phyloP scores from a whole-genome alignment of 2,113 vertebrate genomes.

The Neodon shergylaensis region DNA sequence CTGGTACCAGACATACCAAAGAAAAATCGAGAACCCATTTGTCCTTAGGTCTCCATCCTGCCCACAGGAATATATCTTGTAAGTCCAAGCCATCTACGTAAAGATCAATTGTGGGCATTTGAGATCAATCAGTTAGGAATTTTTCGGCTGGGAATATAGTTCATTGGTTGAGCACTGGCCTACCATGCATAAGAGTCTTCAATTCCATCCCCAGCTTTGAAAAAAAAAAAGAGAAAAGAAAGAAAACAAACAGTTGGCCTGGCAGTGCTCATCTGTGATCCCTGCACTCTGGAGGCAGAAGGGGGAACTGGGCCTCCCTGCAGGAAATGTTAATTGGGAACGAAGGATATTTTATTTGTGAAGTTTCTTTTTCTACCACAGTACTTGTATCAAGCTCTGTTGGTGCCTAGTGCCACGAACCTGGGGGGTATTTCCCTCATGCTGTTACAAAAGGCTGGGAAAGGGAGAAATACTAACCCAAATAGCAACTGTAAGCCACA shows the following conservation, averaged over 20 bases:
- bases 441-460: slow-evolving; percentile 34
- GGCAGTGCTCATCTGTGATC: no score
- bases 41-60: neutral
- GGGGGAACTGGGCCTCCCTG: neutral
- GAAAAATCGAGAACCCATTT: neutral
- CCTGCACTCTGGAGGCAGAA: neutral
- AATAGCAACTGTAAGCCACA: neutral
- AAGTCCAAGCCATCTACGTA: neutral
- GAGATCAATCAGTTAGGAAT: neutral
- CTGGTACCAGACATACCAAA: neutral
- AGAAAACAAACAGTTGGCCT: neutral
- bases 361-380: neutral
- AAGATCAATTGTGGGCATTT: neutral
- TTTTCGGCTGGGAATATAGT: neutral
- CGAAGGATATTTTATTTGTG: neutral
- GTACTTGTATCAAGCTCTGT: neutral
- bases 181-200: no score
- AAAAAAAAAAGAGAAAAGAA: neutral
- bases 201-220: neutral
- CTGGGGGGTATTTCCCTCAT: neutral
- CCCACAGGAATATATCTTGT: neutral
- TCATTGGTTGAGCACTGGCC: neutral
- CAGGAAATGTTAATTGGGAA: neutral
- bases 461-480: neutral
- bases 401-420: neutral